Base-by-base conservation (phyloP, 1,140 invertebrate species). In the Laupala kohalensis region DNA sequence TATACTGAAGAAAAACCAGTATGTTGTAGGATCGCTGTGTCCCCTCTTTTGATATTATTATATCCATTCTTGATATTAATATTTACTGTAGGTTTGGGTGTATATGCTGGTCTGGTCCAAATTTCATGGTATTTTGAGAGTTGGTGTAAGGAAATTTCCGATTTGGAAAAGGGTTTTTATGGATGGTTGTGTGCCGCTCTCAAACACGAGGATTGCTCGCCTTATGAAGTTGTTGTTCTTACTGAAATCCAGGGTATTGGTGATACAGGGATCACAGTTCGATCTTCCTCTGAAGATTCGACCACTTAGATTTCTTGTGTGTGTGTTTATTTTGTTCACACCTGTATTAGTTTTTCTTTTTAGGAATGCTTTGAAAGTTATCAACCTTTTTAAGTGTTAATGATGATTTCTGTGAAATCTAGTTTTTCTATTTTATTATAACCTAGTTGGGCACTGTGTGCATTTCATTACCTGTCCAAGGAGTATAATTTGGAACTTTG, bases 101-200 rank as follows among this genome's bases (percentile, higher is more conserved):
- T 90, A n/a, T 90, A 89, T 80, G 85, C 88, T 25, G 86, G 87
- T 15, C 78, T 89, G 73, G 83, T 85, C 27, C 89, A 91, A 76
- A 77, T 92, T 15, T 90, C 89, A 3, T 87, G 89, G 79, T 86
- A 84, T 76, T 87, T 85, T 70, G 83, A 83, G 30, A 85, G 84
- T 67, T 92, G 90, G 90, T 83, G 83, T 75, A 86, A 86, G 74
- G 88, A 90, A 80, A 84, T 91, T 9, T 85, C 84, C 71, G 90
- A 92, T 80, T 87, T 88, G 76, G 90, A 92, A 74, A 92, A 92
- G 80, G 90, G 90, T 1, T 91, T 91, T 79, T 92, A 89, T 77
- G 90, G 89, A 27, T 91, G 89, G 89, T 79, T 91, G 30, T 92
- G 90, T 79, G 85, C 85, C 64, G 81, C 85, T 64, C 75, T 91